A percentile compares a stretch with the other conserved stretches of the same genome.
Conservation (phyloP, 1,140 invertebrate species). For the Drosophila virilis region DNA sequence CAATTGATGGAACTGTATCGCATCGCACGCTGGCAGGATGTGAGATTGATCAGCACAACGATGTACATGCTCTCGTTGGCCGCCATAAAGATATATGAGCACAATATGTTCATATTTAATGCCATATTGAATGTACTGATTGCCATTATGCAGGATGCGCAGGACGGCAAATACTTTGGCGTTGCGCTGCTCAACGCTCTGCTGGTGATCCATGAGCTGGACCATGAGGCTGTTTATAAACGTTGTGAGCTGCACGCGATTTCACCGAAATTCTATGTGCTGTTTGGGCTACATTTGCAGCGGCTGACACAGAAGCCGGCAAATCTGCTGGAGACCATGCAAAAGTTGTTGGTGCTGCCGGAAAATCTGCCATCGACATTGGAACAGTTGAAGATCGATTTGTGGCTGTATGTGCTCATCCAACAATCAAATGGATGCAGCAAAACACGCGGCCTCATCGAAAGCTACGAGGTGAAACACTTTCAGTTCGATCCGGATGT, state of each 20-base stretch:
- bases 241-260: conserved; percentile 29
- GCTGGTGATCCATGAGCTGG: conserved; percentile 9
- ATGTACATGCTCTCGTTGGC: conserved; percentile 23
- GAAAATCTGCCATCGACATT: background rate
- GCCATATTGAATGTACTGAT: conserved; percentile 43
- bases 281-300: conserved; percentile 59
- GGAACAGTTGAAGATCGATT: conserved; percentile 43
- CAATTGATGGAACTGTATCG: conserved; percentile 41
- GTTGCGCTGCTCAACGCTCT: background rate
- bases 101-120: conserved; percentile 85
- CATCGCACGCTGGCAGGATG: conserved; percentile 28
- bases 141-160: conserved; percentile 29
- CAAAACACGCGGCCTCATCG: conserved; percentile 4
- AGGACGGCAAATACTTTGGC: background rate
- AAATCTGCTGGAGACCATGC: conserved; percentile 27
- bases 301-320: conserved; percentile 28
- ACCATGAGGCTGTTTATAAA: conserved; percentile 21
- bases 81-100: background rate
- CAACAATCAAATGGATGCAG: conserved; percentile 1
- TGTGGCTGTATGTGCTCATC: conserved; percentile 45
- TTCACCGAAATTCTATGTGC: conserved; percentile 32
- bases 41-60: conserved; percentile 1
- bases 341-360: background rate
- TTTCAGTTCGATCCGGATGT: conserved; percentile 49
- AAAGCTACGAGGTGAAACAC: conserved; percentile 46